Conservation (phyloP, 37 sponge, comb jelly and placozoan genomes). For the Petrosia ficiformis region DNA sequence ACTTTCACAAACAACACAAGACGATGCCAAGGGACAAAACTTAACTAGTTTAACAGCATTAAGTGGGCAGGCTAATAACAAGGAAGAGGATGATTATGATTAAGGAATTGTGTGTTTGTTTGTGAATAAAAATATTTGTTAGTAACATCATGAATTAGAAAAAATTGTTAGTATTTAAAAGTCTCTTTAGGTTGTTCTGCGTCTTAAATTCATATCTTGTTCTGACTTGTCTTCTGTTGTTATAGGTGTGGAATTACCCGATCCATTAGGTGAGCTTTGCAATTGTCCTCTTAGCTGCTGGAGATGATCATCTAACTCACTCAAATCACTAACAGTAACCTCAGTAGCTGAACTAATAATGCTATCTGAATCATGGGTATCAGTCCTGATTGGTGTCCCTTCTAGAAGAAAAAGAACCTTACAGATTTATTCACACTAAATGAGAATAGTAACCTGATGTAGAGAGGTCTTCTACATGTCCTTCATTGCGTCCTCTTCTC, state of each 20-base stretch:
- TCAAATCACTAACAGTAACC: neutral
- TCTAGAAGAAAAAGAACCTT: too few relatives aligned
- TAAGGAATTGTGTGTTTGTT: neutral
- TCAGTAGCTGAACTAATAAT: constrained; percentile 3
- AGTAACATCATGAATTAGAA: neutral
- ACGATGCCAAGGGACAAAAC: too few relatives aligned
- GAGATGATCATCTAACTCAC: neutral
- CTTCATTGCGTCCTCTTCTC: neutral
- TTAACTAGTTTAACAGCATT: too few relatives aligned
- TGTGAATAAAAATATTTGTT: neutral
- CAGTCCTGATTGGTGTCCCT: neutral
- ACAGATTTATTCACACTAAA: neutral
- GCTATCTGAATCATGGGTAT: neutral
- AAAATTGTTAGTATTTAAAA: neutral
- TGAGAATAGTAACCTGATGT: neutral
- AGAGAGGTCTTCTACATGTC: constrained; percentile 2
- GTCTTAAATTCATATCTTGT: neutral
- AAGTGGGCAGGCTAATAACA: too few relatives aligned
- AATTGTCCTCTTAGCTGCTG: too few relatives aligned
- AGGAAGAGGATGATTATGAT: constrained; percentile 7
- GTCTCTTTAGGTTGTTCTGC: neutral
- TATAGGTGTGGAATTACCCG: too few relatives aligned
- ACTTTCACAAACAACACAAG: neutral
- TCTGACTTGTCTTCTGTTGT: neutral
- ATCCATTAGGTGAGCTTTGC: too few relatives aligned